Evolutionary conservation across 1,140 invertebrate genomes (phyloP), one percentile per base, ranked within the genome.

Genomic region (Lerema accius): DNA sequence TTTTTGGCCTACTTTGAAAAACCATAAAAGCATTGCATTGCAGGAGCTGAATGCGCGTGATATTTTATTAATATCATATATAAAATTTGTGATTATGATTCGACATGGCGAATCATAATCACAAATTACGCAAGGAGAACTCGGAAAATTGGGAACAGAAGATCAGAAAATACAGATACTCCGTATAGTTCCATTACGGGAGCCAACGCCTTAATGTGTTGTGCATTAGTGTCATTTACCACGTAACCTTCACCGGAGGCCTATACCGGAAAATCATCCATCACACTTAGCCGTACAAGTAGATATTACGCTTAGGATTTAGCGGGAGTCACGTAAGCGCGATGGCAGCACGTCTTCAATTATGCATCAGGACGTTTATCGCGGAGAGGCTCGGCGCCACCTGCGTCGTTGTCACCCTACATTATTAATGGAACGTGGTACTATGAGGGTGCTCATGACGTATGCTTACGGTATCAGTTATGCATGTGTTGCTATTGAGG

Each of bases 351-450:
- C 70, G 74, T 78, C 75, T 74, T 87, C 80, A 87, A 87, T 88
- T 88, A 88, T 88, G 85, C 83, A 86, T 73, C 75, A 73, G 60
- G 73, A 69, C 83, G 82, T 86, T 86, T 88, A 88, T 79, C 83
- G 71, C 49, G 51, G 64, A 69, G 75, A n/a, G n/a, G 60, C 66
- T 70, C 61, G 42, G 61, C 49, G 53, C 51, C 85, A 88, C 83
- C 85, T 88, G 85, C 73, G 77, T 73, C 82, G 65, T 80, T 82
- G 82, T 80, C 83, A 80, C 75, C 71, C 78, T 84, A 76, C 70
- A 86, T 83, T 86, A 86, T 88, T 88, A 84, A 88, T 84, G 83
- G 76, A 40, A 56, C 53, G 13, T 45, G 10, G 6, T 45, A 45
- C 7, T 39, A 3, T 39, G 50, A 46, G 55, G 14, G 46, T 46